Evolutionary conservation across 2,797 vertebrate species (phyloP), one percentile per base, ranked within the genome.

Genomic region (Eulemur mongoz): DNA sequence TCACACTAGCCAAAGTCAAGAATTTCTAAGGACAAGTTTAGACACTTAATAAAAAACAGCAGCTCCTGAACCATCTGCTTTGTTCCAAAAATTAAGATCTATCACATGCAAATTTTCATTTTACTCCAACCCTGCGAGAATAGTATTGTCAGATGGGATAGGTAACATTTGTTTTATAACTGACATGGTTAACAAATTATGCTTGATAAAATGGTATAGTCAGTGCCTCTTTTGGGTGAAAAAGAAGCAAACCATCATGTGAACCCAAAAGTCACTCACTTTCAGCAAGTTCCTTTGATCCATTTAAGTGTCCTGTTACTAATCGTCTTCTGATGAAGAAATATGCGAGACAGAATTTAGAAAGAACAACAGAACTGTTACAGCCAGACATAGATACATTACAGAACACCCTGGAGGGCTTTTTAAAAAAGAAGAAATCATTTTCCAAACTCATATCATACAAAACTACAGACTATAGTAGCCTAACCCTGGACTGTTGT

Each of bases 241-340:
- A 96, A 87, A 95, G 40, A 95, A 91, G 91, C 75, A 97, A 98
- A 89, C 57, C 90, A 92, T 96, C 75, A 92, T 8, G 4, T 38
- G 22, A 96, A 63, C 81, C 94, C 94, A 94, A 97, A 97, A 97
- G 89, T 95, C 79, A 97, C 87, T 93, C 89, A 89, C 50, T 98
- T 97, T 98, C 96, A 98, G 59, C 84, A 93, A 97, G 91, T 91
- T 96, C 92, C 96, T 98, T 98, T 98, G 97, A 98, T 98, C 97
- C 91, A 27, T 83, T 88, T 91, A 96, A 97, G 96, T 97, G 83
- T 98, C 96, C 92, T 97, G 63, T 98, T 98, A 98, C 97, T 98
- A 98, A 98, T 95, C 95, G 93, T 48, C 32, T 45, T 91, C 79
- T 91, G 73, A 86, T 87, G 72, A 98, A 98, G 94, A 98, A 97